phyloP scores from a whole-genome alignment of 2,797 vertebrate species.

The Acanthurus lineatus region DNA sequence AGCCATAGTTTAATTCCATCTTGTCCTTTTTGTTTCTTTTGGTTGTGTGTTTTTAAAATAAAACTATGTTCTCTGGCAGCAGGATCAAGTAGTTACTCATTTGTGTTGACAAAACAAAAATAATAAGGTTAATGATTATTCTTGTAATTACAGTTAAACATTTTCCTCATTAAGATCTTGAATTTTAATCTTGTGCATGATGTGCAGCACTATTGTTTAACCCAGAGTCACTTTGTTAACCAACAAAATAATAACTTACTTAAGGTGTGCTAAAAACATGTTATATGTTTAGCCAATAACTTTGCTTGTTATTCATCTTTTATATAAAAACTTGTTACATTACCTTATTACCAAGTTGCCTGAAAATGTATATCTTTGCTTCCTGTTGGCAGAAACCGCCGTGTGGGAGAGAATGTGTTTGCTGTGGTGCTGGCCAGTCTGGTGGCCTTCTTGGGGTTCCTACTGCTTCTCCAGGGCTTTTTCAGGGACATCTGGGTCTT shows the following conservation, averaged over 20 bases:
- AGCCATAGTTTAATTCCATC: neutral
- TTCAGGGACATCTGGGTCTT: conserved; percentile 96
- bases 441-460: conserved; percentile 90
- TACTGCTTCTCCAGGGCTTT: conserved; percentile 93
- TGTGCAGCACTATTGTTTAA: neutral
- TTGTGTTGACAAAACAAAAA: neutral
- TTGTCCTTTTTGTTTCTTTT: neutral
- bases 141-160: neutral
- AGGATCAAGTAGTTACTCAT: neutral
- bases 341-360: neutral
- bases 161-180: neutral
- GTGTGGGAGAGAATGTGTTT: conserved; percentile 90
- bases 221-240: neutral
- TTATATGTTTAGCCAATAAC: neutral
- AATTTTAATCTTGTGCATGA: neutral
- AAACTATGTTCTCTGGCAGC: neutral
- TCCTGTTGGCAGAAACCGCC: conserved; percentile 86
- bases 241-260: neutral
- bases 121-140: too few relatives aligned
- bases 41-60: neutral
- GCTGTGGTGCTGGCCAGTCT: conserved; percentile 90
- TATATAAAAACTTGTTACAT: neutral
- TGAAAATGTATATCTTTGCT: neutral
- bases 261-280: neutral
- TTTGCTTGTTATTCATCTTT: neutral